These are phyloP conservation scores for Ptycholaimellus sp. DNA, from an alignment of 2,888 invertebrate genomes.

Conservation along the genomic window DNA sequence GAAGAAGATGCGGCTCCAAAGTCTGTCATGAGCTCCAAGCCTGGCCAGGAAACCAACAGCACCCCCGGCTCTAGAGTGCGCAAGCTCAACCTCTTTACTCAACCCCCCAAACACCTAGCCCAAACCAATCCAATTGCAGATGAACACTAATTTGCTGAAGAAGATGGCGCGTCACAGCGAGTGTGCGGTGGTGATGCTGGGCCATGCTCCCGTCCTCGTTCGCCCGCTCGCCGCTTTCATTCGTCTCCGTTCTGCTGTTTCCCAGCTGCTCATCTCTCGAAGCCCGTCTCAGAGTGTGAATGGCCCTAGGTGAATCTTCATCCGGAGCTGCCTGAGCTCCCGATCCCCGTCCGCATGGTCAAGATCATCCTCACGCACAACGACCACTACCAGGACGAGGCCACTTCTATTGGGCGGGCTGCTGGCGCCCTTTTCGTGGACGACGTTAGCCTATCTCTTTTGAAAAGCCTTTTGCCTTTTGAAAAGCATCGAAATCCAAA, in stretches of 20 bases:
- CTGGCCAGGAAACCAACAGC: too few species aligned
- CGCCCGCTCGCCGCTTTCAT: conserved; percentile 18
- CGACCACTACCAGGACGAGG: conserved; percentile 17
- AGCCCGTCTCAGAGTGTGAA: too few species aligned
- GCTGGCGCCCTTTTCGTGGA: conserved; percentile 27
- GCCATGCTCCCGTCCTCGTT: conserved; percentile 10
- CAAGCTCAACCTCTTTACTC: too few species aligned
- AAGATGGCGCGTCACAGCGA: conserved; percentile 10
- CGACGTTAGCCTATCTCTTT: conserved; percentile 15
- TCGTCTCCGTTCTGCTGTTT: conserved; percentile 21
- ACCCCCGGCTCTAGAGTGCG: too few species aligned
- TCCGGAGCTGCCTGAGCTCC: conserved; percentile 13
- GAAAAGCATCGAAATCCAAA: too few species aligned
- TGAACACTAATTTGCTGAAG: conserved; percentile 10
- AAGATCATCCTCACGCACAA: conserved; percentile 26
- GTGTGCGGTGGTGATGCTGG: conserved; percentile 12
- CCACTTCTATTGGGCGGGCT: conserved; percentile 23
- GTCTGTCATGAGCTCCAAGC: too few species aligned
- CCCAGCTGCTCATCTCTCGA: conserved; percentile 12
- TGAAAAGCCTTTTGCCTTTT: background rate
- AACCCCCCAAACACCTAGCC: too few species aligned
- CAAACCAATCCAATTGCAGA: too few species aligned
- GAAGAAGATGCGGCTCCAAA: too few species aligned
- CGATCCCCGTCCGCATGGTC: conserved; percentile 27
- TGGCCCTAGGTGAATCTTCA: too few species aligned